Evolutionary conservation across 2,797 vertebrate genomes (phyloP).

Genomic region (Lophotriccus pileatus): DNA sequence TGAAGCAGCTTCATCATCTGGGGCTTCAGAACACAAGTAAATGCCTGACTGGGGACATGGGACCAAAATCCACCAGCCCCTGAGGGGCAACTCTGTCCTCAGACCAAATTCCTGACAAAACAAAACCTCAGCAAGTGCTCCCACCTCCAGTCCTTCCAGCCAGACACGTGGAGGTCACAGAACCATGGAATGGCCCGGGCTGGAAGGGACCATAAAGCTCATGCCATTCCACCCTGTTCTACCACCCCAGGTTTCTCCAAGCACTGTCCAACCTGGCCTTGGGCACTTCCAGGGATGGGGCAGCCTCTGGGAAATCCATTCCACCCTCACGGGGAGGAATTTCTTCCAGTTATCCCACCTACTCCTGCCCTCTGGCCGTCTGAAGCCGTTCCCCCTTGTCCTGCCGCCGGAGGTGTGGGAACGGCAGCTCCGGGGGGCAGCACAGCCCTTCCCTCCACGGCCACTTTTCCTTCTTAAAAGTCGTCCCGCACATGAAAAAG

Average conservation of each 20-base stretch:
- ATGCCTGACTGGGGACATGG: neutral
- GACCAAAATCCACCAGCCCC: accelerated
- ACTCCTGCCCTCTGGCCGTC: neutral
- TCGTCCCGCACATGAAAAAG: accelerated
- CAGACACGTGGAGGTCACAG: neutral
- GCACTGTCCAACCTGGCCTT: neutral
- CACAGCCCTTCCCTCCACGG: neutral
- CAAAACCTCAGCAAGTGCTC: accelerated
- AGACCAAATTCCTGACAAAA: neutral
- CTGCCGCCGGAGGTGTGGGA: neutral
- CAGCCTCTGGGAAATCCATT: neutral
- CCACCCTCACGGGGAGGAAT: neutral
- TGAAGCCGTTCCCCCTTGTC: neutral
- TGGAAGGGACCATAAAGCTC: neutral
- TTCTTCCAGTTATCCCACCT: neutral
- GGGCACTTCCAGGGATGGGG: neutral
- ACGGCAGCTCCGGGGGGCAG: neutral
- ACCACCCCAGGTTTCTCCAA: neutral
- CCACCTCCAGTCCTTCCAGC: neutral
- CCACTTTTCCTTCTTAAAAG: accelerated
- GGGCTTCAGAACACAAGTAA: neutral
- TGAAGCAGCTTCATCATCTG: neutral
- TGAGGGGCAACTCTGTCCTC: accelerated
- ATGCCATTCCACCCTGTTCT: neutral
- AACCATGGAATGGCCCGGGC: accelerated